Evolutionary conservation across 1,140 invertebrate genomes (phyloP).

Genomic region (Rhagoletis zephyria): DNA sequence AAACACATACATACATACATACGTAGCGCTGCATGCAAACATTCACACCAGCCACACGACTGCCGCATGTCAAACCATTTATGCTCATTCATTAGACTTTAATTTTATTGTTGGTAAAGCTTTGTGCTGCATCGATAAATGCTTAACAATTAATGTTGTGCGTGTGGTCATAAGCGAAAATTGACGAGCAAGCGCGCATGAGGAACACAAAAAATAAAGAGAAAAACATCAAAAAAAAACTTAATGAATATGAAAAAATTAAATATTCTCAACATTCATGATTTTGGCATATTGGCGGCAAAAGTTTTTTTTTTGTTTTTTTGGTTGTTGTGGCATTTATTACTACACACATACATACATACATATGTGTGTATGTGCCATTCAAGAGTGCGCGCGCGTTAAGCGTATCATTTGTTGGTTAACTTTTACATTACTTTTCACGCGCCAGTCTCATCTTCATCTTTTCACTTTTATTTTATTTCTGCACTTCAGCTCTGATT

Average conservation of each 20-base stretch:
- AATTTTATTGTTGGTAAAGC: not conserved
- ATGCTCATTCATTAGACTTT: slow-evolving; percentile 12
- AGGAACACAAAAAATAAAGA: not conserved
- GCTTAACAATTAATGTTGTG: slow-evolving; percentile 26
- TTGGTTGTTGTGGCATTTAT: too few relatives aligned
- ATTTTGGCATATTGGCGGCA: not conserved
- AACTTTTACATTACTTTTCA: too few relatives aligned
- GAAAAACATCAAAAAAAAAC: not conserved
- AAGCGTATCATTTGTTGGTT: not conserved
- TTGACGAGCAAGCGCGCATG: not conserved
- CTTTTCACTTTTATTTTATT: too few relatives aligned
- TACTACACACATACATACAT: not conserved
- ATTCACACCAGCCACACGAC: too few relatives aligned
- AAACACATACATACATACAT: not conserved
- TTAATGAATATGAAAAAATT: not conserved
- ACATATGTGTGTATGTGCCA: not conserved
- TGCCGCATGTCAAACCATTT: not conserved
- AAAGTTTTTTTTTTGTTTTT: not conserved
- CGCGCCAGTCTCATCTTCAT: too few relatives aligned
- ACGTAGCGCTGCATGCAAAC: too few relatives aligned
- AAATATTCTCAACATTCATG: too few relatives aligned
- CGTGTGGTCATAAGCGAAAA: slow-evolving; percentile 6
- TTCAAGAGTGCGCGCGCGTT: not conserved
- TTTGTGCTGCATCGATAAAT: slow-evolving; percentile 13
- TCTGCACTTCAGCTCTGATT: slow-evolving; percentile 10